Base-by-base conservation (phyloP, 2,113 vertebrate species). In the Oophaga pumilio region DNA sequence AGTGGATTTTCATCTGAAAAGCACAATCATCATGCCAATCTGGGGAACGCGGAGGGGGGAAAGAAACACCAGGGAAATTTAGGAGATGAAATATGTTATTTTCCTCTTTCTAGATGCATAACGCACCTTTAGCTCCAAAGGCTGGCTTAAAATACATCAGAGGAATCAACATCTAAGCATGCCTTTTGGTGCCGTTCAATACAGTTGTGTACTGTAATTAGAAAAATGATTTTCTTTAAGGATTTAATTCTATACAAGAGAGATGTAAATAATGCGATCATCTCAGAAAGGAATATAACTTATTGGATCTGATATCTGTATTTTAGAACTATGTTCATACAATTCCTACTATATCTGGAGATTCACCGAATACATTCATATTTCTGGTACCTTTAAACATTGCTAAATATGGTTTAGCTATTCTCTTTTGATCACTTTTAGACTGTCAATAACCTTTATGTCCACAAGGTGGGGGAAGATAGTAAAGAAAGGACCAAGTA, bases 381-480 rank as follows among this genome's bases (percentile, higher is more conserved):
- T 68, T 62, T 20, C 4, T 62, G 20, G 59, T 18, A 20, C n/a
- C 7, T 17, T 5, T 17, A 7, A 20, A 20, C 18, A 62, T 8
- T 17, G 24, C 64, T 26, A 26, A 1, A 43, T 73, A 8, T 18
- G 18, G 6, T 43, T 71, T 15, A 66, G 62, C 22, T 11, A 17
- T 43, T 12, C 33, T 22, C 50, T 22, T 12, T 12, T 71, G 7
- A 26, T 71, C 15, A 15, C 24, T 69, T 24, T 15, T 6, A 68
- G 10, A 3, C 14, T 0, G 6, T 73, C 28, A 73, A 0, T 12
- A 13, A 2, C 17, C 10, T 89, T 50, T 6, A 15, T 68, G 49
- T 69, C 90, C 92, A 91, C 92, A 92, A 91, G 93, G 93, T 92
- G 92, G 92, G 91, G 90, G 91, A 87, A 91, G 88, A 81, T 24